A percentile compares a stretch with the other conserved stretches of the same genome.
These are phyloP conservation scores for Hirundichthys speculiger DNA, from an alignment of 2,113 vertebrate species.

Conservation along the genomic window DNA sequence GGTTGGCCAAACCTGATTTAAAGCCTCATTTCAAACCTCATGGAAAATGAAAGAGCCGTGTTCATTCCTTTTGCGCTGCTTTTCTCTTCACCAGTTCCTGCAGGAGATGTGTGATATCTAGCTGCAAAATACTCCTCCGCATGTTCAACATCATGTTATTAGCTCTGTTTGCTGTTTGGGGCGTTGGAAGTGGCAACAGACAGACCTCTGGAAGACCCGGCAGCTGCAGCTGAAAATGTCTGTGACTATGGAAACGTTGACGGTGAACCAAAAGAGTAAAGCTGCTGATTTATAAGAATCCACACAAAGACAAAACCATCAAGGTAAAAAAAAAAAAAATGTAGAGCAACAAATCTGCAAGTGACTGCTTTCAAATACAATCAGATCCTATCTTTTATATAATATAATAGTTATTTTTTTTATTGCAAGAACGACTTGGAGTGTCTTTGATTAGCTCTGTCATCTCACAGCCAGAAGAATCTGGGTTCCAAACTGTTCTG, in stretches of 20 bases:
- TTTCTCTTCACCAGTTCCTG: no score
- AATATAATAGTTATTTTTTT: slow-evolving; percentile 3
- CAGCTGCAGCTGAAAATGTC: neutral
- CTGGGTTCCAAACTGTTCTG: neutral
- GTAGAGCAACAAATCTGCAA: neutral
- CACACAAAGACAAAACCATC: neutral
- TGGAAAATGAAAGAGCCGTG: no score
- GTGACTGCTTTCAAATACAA: slow-evolving; percentile 8
- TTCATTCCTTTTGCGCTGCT: no score
- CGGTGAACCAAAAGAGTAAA: neutral
- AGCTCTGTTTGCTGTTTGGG: neutral
- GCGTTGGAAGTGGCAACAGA: neutral
- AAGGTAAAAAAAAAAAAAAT: slow-evolving; percentile 1
- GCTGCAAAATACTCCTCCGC: neutral
- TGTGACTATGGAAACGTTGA: no score
- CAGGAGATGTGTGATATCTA: no score
- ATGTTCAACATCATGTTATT: neutral
- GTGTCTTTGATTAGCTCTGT: neutral
- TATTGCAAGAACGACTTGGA: neutral
- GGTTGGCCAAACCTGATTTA: no score
- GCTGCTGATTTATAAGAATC: neutral
- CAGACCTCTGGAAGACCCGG: neutral
- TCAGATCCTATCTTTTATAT: neutral
- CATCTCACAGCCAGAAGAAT: neutral
- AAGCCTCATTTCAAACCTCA: no score